Evolutionary conservation across 2,888 invertebrate genomes (phyloP), one percentile per base, ranked within the genome.

Genomic region (Chrysodeixis includens): DNA sequence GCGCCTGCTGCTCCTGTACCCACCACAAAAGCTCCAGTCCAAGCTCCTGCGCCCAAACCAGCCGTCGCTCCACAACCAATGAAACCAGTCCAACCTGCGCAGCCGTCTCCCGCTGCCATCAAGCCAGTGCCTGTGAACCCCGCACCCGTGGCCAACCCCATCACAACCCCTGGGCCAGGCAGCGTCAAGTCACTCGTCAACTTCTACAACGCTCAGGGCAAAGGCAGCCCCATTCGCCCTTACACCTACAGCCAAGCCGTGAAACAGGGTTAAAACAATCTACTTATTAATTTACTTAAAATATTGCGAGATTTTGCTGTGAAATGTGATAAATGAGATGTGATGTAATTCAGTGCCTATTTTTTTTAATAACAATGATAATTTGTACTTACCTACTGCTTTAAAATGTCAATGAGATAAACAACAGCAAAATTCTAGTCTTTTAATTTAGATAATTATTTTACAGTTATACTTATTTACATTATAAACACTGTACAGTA

Each of bases 181-280:
- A 90, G 83, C 57, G 95, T 95, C 0, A 89, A 94, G 69, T 87
- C 90, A 30, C 88, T 95, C 2, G 75, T 95, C 58, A 92, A 87
- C 60, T 95, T 89, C 82, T 95, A 94, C 75, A 92, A 95, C 59
- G 91, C 88, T 60, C 92, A 90, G 69, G 95, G 95, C 30, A 92
- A 93, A 66, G 92, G 83, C 1, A 94, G 94, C 60, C 85, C 84
- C 0, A 93, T 95, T 56, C 88, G 95, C 14, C 95, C 95, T 0
- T 92, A 94, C 81, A 89, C 88, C 57, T 95, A 95, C 82, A 93
- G 93, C 62, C 90, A 92, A 74, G 93, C 95, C 30, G 95, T 94
- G n/a, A 94, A 93, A 78, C 93, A 94, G 76, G 94, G 94, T 56
- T 90, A 82, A 88, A 52, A n/a, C n/a, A 14, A 30, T 75, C 16